Percentiles rank a stretch among this genome's conserved stretches.
These are phyloP conservation scores for Patiria pectinifera DNA, from an alignment of 53 echinoderm and acorn worm species.

Conservation along the genomic window DNA sequence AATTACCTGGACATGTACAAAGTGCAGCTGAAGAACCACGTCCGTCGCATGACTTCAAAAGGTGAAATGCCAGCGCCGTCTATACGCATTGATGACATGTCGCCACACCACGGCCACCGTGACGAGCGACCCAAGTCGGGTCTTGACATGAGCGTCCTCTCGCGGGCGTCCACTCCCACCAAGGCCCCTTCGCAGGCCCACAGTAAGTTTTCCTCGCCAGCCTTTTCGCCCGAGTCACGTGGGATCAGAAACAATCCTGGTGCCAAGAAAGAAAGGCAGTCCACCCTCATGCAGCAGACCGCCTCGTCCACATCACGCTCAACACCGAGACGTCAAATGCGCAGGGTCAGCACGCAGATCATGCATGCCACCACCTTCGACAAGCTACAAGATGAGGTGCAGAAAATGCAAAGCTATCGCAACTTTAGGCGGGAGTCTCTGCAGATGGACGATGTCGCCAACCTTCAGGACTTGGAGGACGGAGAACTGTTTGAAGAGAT, in stretches of 20 bases:
- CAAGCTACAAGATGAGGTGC: slow-evolving; percentile 65
- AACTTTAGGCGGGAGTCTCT: slow-evolving; percentile 59
- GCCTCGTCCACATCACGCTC: slow-evolving; percentile 46
- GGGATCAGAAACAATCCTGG: slow-evolving; percentile 30
- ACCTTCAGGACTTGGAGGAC: slow-evolving; percentile 65
- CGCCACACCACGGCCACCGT: neutral
- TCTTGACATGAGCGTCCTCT: neutral
- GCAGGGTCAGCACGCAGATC: slow-evolving; percentile 54
- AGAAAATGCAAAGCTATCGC: slow-evolving; percentile 56
- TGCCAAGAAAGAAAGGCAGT: slow-evolving; percentile 9
- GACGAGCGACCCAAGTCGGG: neutral
- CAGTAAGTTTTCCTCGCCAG: neutral
- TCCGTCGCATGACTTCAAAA: slow-evolving; percentile 66
- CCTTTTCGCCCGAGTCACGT: slow-evolving; percentile 15
- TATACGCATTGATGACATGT: neutral
- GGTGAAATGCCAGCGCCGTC: slow-evolving; percentile 30
- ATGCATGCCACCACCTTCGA: slow-evolving; percentile 45
- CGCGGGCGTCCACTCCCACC: slow-evolving; percentile 4
- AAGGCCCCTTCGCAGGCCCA: neutral
- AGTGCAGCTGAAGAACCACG: slow-evolving; percentile 71
- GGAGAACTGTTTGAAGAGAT: slow-evolving; percentile 84
- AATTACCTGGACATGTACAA: slow-evolving; percentile 87
- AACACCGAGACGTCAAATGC: slow-evolving; percentile 43
- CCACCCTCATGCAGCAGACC: slow-evolving; percentile 73
- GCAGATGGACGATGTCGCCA: slow-evolving; percentile 37